These are phyloP conservation scores for Conus canariensis DNA, from an alignment of 2,888 invertebrate species.

Conservation along the genomic window DNA sequence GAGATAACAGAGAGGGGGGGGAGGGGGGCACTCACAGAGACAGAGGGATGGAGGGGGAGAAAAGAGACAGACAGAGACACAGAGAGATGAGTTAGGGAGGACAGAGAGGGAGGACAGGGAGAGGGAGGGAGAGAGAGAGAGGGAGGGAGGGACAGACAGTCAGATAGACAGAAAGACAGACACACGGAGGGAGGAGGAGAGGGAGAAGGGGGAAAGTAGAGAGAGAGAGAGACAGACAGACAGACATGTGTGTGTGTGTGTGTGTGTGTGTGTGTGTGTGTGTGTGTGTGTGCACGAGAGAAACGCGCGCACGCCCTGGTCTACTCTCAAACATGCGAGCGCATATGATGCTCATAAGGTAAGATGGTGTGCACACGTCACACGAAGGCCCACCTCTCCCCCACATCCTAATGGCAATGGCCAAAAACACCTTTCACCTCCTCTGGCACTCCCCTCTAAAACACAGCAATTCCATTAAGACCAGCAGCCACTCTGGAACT, in stretches of 20 bases:
- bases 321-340: too few relatives aligned
- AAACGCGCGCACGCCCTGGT: background rate
- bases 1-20: background rate
- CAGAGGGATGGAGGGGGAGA: background rate
- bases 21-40: background rate
- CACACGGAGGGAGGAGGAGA: background rate
- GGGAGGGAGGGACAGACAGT: background rate
- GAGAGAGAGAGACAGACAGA: too few relatives aligned
- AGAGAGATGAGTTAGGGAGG: background rate
- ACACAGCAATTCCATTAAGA: background rate
- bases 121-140: background rate
- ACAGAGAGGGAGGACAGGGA: background rate
- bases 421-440: too few relatives aligned
- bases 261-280: too few relatives aligned
- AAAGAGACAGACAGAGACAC: background rate
- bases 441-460: background rate
- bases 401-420: too few relatives aligned
- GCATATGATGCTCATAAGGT: too few relatives aligned
- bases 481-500: background rate
- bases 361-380: too few relatives aligned
- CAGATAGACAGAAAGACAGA: background rate
- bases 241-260: too few relatives aligned
- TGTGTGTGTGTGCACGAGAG: background rate
- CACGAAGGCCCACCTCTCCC: too few relatives aligned
- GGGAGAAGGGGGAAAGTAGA: background rate